A percentile compares a stretch with the other conserved stretches of the same genome.
Conservation (phyloP, 1,140 invertebrate species). For the Drosophila aff. region DNA sequence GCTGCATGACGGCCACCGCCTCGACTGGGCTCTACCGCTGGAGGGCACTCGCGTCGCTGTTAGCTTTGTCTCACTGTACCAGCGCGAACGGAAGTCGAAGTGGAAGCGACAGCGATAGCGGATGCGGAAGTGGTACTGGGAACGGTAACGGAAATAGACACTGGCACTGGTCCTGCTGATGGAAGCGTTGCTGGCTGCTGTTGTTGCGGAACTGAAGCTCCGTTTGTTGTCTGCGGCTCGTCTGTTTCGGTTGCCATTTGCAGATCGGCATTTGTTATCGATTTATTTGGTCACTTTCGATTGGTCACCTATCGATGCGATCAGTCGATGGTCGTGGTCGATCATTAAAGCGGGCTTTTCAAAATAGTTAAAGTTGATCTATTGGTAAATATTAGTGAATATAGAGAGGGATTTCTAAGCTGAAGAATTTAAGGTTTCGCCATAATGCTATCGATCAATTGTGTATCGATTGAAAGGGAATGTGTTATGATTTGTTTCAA, state of each 20-base stretch:
- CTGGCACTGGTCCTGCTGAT: slow-evolving; percentile 7
- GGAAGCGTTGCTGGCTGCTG: not conserved
- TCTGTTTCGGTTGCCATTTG: slow-evolving; percentile 52
- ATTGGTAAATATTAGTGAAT: no score
- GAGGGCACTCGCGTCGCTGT: slow-evolving; percentile 25
- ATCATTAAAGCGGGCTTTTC: slow-evolving; percentile 11
- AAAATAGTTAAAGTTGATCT: not conserved
- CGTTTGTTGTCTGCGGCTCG: slow-evolving; percentile 33
- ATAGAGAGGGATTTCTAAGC: no score
- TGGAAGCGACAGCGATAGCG: not conserved
- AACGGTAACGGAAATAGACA: slow-evolving; percentile 12
- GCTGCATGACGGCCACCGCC: slow-evolving; percentile 68
- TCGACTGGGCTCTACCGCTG: slow-evolving; percentile 18
- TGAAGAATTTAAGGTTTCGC: not conserved
- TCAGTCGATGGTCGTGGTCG: not conserved
- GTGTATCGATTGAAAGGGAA: not conserved
- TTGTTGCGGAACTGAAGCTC: slow-evolving; percentile 24
- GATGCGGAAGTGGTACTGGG: not conserved
- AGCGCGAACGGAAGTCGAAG: not conserved
- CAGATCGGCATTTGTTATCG: slow-evolving; percentile 38
- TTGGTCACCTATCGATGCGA: not conserved
- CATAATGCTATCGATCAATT: not conserved
- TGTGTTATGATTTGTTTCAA: not conserved
- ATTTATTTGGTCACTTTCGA: slow-evolving; percentile 25
- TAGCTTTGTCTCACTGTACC: slow-evolving; percentile 56